Base-by-base conservation (phyloP, 2,797 vertebrate species). In the Oreochromis mossambicus region DNA sequence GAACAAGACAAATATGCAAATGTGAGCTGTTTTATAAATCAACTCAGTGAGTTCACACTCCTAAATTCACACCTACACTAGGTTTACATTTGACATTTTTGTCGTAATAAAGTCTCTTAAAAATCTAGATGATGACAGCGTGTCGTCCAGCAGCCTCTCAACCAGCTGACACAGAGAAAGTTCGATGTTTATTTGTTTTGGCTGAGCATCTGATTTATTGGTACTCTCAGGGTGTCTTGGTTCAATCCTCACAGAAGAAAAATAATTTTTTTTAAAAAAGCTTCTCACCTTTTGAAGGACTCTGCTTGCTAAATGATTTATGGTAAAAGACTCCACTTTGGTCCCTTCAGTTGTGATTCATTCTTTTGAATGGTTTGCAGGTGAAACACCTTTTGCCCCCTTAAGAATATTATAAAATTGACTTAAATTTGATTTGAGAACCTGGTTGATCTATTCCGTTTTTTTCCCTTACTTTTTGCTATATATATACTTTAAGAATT, bases 201-300 rank as follows among this genome's bases (percentile, higher is more conserved):
- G 84, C 86, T 80, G 82, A 58, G 38, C 41, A 24, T 4, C 48
- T 66, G 80, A 76, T 89, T 86, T 88, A 77, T 89, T 85, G 82
- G n/a, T 12, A 38, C 12, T 82, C 34, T 68, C 17, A 12, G 34
- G 58, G 21, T 54, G 36, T 52, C 88, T 73, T 32, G 43, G 43
- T 75, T 81, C 10, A 24, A 77, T 82, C 13, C 24, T 89, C 80
- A 73, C 36, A 78, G 43, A 41, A 17, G 26, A 79, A 10, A 4
- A 48, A 48, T 17, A 9, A 12, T 0, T 12, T 2, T 5, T 29
- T 14, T 8, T 32, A 34, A 58, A 50, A 83, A 63, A 46, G 8
- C 34, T 52, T 48, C 36, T 29, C 34, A n/a, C 21, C 34, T 82
- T 56, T 55, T 79, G 8, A 63, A 73, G 9, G 46, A 80, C 14